Conservation (phyloP, 2,113 vertebrate species). For the Campylorhamphus procurvoides region DNA sequence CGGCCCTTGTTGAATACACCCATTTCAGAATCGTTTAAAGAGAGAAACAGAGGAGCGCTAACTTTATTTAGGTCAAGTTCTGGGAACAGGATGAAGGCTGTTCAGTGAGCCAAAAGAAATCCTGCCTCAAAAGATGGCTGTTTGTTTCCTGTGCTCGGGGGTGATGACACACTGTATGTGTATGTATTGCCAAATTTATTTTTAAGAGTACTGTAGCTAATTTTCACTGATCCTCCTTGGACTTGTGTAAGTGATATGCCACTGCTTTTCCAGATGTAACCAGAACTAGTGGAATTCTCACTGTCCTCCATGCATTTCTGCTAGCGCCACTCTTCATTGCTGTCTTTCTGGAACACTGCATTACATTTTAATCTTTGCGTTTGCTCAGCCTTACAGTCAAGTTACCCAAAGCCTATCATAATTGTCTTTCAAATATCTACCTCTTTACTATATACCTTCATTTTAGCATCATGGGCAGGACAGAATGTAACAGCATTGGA, state of each 20-base stretch:
- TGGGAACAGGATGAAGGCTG: conserved; percentile 40
- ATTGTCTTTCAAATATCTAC: neutral
- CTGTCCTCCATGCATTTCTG: neutral
- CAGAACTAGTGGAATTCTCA: neutral
- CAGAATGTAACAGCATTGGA: neutral
- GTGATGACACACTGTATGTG: neutral
- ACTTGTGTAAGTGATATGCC: neutral
- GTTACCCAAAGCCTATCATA: neutral
- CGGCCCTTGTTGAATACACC: neutral
- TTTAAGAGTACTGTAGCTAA: neutral
- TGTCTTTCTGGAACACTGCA: neutral
- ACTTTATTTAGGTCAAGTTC: conserved; percentile 53
- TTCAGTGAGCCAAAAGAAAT: conserved; percentile 24
- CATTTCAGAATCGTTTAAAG: neutral
- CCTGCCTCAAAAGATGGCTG: neutral
- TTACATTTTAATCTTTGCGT: neutral
- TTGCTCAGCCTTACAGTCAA: fast-evolving
- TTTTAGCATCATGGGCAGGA: neutral
- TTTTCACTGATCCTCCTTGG: neutral
- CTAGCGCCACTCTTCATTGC: neutral
- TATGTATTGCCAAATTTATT: conserved; percentile 35
- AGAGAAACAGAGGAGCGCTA: neutral
- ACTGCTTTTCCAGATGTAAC: neutral
- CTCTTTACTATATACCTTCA: neutral
- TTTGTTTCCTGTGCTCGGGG: neutral